These are phyloP conservation scores for Desmodus rotundus DNA, from an alignment of 2,113 vertebrate species.

Conservation along the genomic window DNA sequence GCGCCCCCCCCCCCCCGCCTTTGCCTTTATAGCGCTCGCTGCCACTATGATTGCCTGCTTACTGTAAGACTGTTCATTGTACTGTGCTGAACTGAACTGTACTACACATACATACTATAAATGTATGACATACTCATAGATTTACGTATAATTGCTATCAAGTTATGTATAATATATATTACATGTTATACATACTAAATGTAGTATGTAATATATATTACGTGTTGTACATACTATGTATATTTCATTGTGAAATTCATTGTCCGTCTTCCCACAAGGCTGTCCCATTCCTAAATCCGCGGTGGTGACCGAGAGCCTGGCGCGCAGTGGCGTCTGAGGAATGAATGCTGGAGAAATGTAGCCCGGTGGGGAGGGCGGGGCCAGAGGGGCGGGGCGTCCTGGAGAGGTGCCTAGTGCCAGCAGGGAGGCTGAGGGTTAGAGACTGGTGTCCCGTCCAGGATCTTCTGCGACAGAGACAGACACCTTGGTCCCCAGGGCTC, in stretches of 20 bases:
- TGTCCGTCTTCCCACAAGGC: not conserved
- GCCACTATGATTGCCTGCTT: not conserved
- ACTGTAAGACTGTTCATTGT: too few species aligned
- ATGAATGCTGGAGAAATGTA: not conserved
- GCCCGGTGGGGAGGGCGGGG: not conserved
- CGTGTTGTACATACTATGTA: too few species aligned
- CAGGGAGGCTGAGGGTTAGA: not conserved
- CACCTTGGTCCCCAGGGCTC: not conserved
- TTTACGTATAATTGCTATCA: not conserved
- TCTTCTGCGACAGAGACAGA: accelerated
- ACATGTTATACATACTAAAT: too few species aligned
- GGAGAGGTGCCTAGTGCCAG: not conserved
- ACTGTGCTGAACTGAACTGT: accelerated
- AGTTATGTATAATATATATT: not conserved
- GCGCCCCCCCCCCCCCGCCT: not conserved
- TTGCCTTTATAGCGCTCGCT: not conserved
- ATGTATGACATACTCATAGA: too few species aligned
- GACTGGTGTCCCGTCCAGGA: not conserved
- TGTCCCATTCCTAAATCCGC: not conserved
- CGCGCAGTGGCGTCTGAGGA: not conserved
- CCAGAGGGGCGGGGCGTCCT: accelerated
- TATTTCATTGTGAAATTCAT: not conserved
- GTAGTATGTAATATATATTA: not conserved
- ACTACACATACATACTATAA: not conserved
- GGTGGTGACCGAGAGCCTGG: too few species aligned